A percentile compares a stretch with the other conserved stretches of the same genome.
Conservation (phyloP, 2,797 vertebrate species). For the Cirrhinus mrigala region DNA sequence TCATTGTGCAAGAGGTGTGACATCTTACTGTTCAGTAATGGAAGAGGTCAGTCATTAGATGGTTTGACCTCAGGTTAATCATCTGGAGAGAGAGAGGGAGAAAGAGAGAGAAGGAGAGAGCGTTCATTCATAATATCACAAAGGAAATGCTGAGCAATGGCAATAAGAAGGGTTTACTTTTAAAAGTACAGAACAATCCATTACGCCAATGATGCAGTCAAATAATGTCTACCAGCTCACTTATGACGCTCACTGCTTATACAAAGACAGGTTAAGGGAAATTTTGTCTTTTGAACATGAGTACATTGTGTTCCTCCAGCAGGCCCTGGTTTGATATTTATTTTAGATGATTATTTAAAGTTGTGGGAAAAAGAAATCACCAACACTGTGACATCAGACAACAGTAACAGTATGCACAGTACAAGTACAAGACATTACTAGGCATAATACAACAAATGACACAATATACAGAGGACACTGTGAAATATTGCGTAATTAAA, state of each 20-base stretch:
- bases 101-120: background rate
- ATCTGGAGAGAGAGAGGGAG: constrained; percentile 45
- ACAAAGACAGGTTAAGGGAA: background rate
- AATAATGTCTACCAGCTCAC: background rate
- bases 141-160: background rate
- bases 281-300: background rate
- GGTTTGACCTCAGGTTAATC: constrained; percentile 65
- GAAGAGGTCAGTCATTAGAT: constrained; percentile 30
- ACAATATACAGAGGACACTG: background rate
- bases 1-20: background rate
- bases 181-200: background rate
- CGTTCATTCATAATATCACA: background rate
- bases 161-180: background rate
- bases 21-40: background rate
- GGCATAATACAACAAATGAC: background rate
- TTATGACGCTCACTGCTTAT: background rate
- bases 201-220: background rate
- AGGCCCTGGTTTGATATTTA: background rate
- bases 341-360: background rate
- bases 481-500: background rate
- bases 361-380: background rate
- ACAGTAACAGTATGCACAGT: background rate
- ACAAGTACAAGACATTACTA: background rate
- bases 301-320: background rate
- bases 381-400: background rate